A percentile compares a stretch with the other conserved stretches of the same genome.
phyloP scores from a whole-genome alignment of 2,113 vertebrate genomes.

The Paraplagusia blochii region DNA sequence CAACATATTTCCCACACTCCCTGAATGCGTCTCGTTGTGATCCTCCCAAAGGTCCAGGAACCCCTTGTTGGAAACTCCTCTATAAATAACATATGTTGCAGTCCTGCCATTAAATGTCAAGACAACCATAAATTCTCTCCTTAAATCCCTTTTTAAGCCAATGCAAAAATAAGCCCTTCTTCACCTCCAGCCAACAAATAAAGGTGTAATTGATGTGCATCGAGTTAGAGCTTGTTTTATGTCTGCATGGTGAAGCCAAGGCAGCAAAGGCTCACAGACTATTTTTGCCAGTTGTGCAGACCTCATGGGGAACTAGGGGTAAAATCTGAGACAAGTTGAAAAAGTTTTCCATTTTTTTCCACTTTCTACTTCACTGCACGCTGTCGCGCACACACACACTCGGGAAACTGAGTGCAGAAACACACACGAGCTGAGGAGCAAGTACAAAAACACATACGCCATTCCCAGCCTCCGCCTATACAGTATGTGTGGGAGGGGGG shows the following conservation, averaged over 20 bases:
- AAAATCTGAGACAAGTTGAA: constrained; percentile 57
- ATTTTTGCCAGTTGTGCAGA: constrained; percentile 52
- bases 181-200: constrained; percentile 61
- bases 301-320: constrained; percentile 37
- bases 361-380: constrained; percentile 38
- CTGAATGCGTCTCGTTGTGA: too few species aligned
- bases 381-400: constrained; percentile 20
- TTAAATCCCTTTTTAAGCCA: constrained; percentile 29
- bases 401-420: background rate
- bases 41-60: too few species aligned
- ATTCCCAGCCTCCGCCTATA: constrained; percentile 24
- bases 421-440: constrained; percentile 8
- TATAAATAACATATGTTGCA: constrained; percentile 17
- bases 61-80: background rate
- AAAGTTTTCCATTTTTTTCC: constrained; percentile 48
- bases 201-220: constrained; percentile 63
- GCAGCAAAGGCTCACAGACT: constrained; percentile 42
- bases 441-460: constrained; percentile 31
- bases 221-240: constrained; percentile 61
- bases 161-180: constrained; percentile 32
- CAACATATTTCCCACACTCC: too few species aligned
- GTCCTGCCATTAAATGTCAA: constrained; percentile 6
- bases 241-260: constrained; percentile 46
- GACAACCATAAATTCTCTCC: constrained; percentile 19
- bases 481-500: constrained; percentile 34